phyloP scores from a whole-genome alignment of 2,888 invertebrate genomes.

The Atethmia centrago region DNA sequence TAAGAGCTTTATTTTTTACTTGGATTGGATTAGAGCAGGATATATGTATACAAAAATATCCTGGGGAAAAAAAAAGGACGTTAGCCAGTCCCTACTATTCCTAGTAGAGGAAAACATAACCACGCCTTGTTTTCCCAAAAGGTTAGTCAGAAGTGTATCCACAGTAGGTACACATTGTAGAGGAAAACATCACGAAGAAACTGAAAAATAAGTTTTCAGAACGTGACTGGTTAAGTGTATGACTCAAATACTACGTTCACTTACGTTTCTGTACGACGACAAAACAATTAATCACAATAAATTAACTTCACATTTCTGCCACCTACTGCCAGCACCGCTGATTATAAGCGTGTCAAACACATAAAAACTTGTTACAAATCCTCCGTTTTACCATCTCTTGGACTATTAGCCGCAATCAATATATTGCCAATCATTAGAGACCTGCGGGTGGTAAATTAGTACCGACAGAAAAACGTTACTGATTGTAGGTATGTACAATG shows the following conservation, averaged over 20 bases:
- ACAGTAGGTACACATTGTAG: too few species aligned
- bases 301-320: conserved; percentile 16
- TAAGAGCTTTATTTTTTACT: too few species aligned
- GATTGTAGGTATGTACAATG: conserved; percentile 34
- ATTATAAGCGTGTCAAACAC: conserved; percentile 48
- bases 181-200: background rate
- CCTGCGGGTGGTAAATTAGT: conserved; percentile 75
- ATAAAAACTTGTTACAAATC: conserved; percentile 34
- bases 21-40: too few species aligned
- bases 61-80: too few species aligned
- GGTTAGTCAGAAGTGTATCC: too few species aligned
- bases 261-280: background rate
- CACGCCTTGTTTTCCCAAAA: too few species aligned
- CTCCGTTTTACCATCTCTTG: conserved; percentile 42
- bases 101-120: too few species aligned
- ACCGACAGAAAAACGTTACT: conserved; percentile 66
- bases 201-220: background rate
- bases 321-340: conserved; percentile 1
- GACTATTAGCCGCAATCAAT: conserved; percentile 54
- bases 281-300: conserved; percentile 42
- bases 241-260: background rate
- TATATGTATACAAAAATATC: too few species aligned
- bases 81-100: too few species aligned
- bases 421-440: conserved; percentile 55
- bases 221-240: background rate